Evolutionary conservation across 2,113 vertebrate species (phyloP).

Genomic region (Dromas ardeola): DNA sequence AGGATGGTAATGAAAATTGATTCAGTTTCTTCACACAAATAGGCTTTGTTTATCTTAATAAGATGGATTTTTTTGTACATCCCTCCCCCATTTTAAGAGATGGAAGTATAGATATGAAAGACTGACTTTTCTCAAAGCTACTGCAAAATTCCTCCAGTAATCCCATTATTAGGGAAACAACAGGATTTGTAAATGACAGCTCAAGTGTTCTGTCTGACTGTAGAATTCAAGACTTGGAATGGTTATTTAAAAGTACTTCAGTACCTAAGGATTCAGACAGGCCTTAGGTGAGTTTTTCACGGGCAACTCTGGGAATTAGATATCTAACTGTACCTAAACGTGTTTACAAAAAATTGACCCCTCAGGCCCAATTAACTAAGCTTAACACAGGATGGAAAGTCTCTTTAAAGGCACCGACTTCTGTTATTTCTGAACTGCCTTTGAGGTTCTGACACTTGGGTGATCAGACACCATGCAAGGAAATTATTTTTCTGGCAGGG

Average conservation of each 20-base stretch:
- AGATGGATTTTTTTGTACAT: background rate
- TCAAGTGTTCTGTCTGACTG: background rate
- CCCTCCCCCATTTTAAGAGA: background rate
- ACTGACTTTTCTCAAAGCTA: background rate
- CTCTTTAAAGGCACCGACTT: background rate
- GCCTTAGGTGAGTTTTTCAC: background rate
- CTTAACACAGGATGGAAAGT: background rate
- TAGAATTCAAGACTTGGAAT: background rate
- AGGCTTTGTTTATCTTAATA: background rate
- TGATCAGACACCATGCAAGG: background rate
- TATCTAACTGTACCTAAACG: background rate
- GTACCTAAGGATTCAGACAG: background rate
- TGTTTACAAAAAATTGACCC: background rate
- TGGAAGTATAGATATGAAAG: background rate
- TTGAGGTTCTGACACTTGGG: background rate
- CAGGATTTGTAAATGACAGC: background rate
- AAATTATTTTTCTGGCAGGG: background rate
- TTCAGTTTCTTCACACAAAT: constrained; percentile 13
- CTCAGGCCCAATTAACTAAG: background rate
- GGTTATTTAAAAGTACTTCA: background rate
- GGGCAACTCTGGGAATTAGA: background rate
- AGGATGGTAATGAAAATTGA: constrained; percentile 52
- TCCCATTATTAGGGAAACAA: background rate
- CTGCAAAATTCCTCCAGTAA: background rate
- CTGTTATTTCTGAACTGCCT: background rate